phyloP scores from a whole-genome alignment of 1,140 invertebrate species.

The Tetraneura akinire region DNA sequence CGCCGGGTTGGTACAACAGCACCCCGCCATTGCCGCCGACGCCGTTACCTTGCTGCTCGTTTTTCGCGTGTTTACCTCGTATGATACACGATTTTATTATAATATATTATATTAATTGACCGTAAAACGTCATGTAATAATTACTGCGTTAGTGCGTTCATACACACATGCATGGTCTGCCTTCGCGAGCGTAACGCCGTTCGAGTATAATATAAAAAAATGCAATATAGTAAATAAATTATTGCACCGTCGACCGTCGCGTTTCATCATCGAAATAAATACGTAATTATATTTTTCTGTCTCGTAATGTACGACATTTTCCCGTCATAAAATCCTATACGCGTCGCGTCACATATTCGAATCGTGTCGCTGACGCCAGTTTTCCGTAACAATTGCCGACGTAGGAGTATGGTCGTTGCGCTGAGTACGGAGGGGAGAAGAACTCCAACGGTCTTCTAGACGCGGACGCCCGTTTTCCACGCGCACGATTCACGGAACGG shows the following conservation, averaged over 20 bases:
- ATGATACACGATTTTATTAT: too few species aligned
- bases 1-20: not conserved
- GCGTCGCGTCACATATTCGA: too few species aligned
- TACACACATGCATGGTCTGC: not conserved
- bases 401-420: not conserved
- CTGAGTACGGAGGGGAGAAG: not conserved
- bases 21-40: slow-evolving; percentile 15
- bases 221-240: not conserved
- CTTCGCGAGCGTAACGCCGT: not conserved
- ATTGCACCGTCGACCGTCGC: not conserved
- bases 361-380: not conserved
- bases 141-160: not conserved
- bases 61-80: not conserved
- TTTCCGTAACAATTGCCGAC: not conserved
- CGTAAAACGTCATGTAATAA: not conserved
- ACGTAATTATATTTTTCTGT: not conserved
- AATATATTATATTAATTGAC: not conserved
- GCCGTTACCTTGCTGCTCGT: not conserved
- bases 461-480: slow-evolving; percentile 12
- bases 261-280: not conserved
- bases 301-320: not conserved
- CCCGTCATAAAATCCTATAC: too few species aligned
- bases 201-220: too few species aligned
- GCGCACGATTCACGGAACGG: not conserved
- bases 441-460: too few species aligned